phyloP scores from a whole-genome alignment of 2,113 vertebrate genomes.

The Zootoca vivipara region DNA sequence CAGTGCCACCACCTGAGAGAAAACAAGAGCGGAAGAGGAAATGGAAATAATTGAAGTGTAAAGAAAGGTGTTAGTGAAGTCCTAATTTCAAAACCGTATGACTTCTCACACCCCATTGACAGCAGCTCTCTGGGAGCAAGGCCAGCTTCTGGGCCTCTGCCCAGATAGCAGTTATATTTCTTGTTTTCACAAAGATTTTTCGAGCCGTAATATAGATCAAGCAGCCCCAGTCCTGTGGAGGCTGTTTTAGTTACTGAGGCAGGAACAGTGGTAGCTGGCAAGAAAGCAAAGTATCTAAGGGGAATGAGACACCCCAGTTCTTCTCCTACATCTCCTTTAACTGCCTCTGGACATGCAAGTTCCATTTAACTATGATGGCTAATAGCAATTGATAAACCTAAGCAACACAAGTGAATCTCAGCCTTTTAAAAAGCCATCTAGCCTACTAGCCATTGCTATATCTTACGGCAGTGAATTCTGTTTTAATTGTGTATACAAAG shows the following conservation, averaged over 20 bases:
- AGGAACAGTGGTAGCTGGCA: background rate
- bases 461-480: too few species aligned
- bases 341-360: background rate
- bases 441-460: too few species aligned
- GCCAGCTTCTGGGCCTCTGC: background rate
- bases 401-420: too few species aligned
- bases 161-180: constrained; percentile 15
- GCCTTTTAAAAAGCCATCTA: too few species aligned
- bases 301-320: background rate
- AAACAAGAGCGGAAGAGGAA: constrained; percentile 47
- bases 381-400: too few species aligned
- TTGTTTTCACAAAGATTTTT: background rate
- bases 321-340: background rate
- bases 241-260: constrained; percentile 10
- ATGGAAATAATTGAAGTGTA: constrained; percentile 8
- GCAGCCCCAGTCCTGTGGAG: background rate
- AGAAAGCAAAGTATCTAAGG: background rate
- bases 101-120: background rate
- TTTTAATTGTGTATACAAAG: background rate
- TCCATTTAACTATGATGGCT: too few species aligned
- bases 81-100: constrained; percentile 27
- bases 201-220: background rate
- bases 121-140: constrained; percentile 1
- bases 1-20: constrained; percentile 69
- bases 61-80: background rate